Evolutionary conservation across 2,797 vertebrate genomes (phyloP).

Genomic region (Dermochelys coriacea): DNA sequence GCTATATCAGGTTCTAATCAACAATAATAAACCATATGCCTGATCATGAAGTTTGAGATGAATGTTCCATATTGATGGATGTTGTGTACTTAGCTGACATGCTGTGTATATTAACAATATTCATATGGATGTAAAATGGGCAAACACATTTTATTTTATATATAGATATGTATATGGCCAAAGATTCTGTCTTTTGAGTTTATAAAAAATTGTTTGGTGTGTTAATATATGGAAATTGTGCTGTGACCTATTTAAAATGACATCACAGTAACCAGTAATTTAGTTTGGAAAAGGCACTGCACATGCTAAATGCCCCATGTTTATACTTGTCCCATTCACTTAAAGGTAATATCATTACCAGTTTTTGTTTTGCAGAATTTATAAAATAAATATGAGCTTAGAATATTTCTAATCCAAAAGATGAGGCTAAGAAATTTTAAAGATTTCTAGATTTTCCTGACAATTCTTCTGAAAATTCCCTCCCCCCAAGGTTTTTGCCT

Average conservation of each 20-base stretch:
- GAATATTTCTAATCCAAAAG: conserved; percentile 61
- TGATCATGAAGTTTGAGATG: neutral
- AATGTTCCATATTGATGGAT: neutral
- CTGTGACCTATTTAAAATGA: neutral
- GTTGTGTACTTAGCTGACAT: fast-evolving
- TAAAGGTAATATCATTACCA: conserved; percentile 7
- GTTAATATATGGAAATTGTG: neutral
- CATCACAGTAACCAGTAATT: neutral
- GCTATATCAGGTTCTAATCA: neutral
- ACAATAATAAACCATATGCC: neutral
- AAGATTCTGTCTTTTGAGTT: neutral
- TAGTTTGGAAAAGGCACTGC: neutral
- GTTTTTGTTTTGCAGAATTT: conserved; percentile 58
- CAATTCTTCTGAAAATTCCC: neutral
- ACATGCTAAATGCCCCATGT: neutral
- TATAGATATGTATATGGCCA: fast-evolving
- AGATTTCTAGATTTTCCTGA: conserved; percentile 11
- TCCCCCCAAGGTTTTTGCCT: no score
- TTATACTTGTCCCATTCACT: neutral
- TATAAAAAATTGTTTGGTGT: neutral
- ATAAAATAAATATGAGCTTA: conserved; percentile 50
- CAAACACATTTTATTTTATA: neutral
- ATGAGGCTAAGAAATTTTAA: conserved; percentile 47
- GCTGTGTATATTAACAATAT: neutral
- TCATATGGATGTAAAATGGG: fast-evolving